Conservation (phyloP, 2,888 invertebrate genomes). For the Euzetes globulus region DNA sequence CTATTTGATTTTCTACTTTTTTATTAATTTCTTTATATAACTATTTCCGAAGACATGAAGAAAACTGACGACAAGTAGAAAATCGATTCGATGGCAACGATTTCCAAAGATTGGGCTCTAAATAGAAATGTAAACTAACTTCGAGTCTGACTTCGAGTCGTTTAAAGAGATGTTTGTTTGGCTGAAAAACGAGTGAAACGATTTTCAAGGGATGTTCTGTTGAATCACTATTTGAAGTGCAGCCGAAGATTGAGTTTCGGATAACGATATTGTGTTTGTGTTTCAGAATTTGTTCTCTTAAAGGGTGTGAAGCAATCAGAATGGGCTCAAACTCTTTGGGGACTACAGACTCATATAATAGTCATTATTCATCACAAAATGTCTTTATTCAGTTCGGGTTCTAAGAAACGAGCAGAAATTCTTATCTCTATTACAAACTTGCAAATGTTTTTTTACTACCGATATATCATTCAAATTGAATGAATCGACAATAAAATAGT, state of each 20-base stretch:
- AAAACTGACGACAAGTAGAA: not conserved
- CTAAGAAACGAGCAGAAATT: not conserved
- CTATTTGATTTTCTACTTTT: not conserved
- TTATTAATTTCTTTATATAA: conserved; percentile 6
- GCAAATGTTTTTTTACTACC: conserved; percentile 4
- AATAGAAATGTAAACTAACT: conserved; percentile 24
- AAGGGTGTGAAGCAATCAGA: conserved; percentile 14
- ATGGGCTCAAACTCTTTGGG: conserved; percentile 22
- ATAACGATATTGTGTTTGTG: conserved; percentile 16
- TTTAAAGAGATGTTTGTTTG: conserved; percentile 23
- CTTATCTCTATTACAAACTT: not conserved
- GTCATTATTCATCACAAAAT: conserved; percentile 28
- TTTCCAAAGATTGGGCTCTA: not conserved
- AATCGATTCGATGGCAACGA: conserved; percentile 6
- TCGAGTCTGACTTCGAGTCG: not conserved
- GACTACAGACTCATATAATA: conserved; percentile 18
- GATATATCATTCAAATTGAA: conserved; percentile 18
- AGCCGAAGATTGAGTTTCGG: conserved; percentile 9
- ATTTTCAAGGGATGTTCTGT: conserved; percentile 10
- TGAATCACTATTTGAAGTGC: conserved; percentile 1
- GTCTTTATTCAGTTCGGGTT: conserved; percentile 11
- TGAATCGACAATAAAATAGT: not conserved
- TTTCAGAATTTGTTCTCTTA: conserved; percentile 13
- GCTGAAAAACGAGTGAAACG: not conserved
- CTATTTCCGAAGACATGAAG: not conserved